A percentile compares a stretch with the other conserved stretches of the same genome.
Evolutionary conservation across 2,113 vertebrate species (phyloP).

Genomic region (Plotosus lineatus): DNA sequence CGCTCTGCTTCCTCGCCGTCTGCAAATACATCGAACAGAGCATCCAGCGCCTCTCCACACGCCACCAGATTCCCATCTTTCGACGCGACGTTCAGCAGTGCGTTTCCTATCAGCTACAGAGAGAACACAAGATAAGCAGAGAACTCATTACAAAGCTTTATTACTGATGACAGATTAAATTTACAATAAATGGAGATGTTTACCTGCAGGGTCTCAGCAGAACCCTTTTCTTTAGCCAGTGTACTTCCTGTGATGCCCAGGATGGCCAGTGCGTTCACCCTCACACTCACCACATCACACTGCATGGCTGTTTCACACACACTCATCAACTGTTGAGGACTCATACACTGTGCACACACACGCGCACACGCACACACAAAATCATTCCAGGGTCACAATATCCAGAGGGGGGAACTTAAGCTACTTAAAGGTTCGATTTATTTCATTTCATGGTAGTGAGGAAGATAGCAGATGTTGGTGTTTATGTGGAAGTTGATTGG

Average conservation of each 20-base stretch:
- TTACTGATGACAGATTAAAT: neutral
- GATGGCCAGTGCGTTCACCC: conserved; percentile 90
- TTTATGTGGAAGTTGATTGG: too few species aligned
- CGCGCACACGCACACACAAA: neutral
- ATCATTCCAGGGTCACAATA: neutral
- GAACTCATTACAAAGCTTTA: neutral
- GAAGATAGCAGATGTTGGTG: neutral
- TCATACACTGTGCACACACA: conserved; percentile 78
- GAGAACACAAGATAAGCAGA: neutral
- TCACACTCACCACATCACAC: conserved; percentile 78
- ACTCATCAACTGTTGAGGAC: conserved; percentile 85
- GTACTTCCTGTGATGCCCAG: conserved; percentile 92
- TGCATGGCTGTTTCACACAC: conserved; percentile 81
- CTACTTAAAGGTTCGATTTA: neutral
- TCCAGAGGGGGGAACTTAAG: neutral
- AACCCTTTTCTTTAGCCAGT: conserved; percentile 82
- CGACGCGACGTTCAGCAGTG: conserved; percentile 84
- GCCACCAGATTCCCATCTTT: conserved; percentile 87
- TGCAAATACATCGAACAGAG: conserved; percentile 93
- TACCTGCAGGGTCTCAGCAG: conserved; percentile 87
- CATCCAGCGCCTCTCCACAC: conserved; percentile 90
- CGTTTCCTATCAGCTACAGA: conserved; percentile 84
- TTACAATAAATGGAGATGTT: neutral
- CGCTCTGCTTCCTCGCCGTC: conserved; percentile 88
- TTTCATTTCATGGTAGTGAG: neutral